Percentiles rank a stretch among this genome's conserved stretches.
phyloP scores from a whole-genome alignment of 2,888 invertebrate genomes.

The Netelia melanura region DNA sequence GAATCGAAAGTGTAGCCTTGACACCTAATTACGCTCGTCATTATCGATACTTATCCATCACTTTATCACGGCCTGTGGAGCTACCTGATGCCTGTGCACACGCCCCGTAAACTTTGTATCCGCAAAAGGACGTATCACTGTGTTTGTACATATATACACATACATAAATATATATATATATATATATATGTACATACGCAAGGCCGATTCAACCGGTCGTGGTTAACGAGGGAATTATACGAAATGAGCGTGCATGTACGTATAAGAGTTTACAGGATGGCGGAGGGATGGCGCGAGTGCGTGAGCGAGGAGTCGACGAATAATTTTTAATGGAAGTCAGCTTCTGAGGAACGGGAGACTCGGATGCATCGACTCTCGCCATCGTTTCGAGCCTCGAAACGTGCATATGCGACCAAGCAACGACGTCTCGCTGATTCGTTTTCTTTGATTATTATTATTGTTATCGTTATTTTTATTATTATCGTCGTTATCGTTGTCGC shows the following conservation, averaged over 20 bases:
- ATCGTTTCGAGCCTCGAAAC: conserved; percentile 40
- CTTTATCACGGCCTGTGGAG: conserved; percentile 58
- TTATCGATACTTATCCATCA: conserved; percentile 68
- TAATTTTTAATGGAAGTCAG: conserved; percentile 67
- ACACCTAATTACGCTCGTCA: conserved; percentile 68
- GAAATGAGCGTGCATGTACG: conserved; percentile 28
- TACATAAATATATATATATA: neutral
- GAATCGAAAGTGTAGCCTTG: conserved; percentile 62
- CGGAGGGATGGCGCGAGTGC: conserved; percentile 10
- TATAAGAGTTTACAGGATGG: conserved; percentile 52
- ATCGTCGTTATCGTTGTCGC: neutral
- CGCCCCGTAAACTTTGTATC: conserved; percentile 46
- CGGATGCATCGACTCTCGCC: conserved; percentile 52
- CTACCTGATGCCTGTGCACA: conserved; percentile 57
- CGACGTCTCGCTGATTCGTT: conserved; percentile 26
- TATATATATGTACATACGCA: conserved; percentile 28
- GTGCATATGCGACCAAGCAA: neutral
- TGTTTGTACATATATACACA: neutral
- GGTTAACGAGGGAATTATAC: conserved; percentile 70
- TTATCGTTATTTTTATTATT: conserved; percentile 1
- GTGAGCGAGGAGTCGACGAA: conserved; percentile 58
- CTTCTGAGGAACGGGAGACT: conserved; percentile 50
- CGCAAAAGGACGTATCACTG: conserved; percentile 38
- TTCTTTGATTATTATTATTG: conserved; percentile 29
- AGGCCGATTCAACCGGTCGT: conserved; percentile 68